phyloP scores from a whole-genome alignment of 2,797 vertebrate genomes.

The Channallabes apus region DNA sequence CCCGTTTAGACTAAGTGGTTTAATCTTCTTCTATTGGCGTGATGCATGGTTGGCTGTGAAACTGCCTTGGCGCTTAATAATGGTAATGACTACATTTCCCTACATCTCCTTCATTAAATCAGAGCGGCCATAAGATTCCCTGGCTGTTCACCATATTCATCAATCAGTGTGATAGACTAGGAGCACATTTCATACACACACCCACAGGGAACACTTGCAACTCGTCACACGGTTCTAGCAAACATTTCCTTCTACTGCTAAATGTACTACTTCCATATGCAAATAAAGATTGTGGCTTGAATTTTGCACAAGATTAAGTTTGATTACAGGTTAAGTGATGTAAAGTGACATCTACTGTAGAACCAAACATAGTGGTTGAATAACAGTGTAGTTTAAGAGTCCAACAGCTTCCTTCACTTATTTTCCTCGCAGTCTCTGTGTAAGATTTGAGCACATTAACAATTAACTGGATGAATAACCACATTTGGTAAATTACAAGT shows the following conservation, averaged over 20 bases:
- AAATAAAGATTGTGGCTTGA: not conserved
- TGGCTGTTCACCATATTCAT: slow-evolving; percentile 40
- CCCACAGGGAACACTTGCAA: slow-evolving; percentile 8
- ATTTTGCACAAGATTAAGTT: not conserved
- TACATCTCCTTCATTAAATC: slow-evolving; percentile 59
- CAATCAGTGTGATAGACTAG: slow-evolving; percentile 34
- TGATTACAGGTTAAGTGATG: not conserved
- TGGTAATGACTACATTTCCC: slow-evolving; percentile 60
- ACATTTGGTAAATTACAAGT: too few relatives aligned
- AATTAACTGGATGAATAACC: too few relatives aligned
- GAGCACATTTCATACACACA: slow-evolving; percentile 31
- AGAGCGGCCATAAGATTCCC: slow-evolving; percentile 49
- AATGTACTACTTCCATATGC: not conserved
- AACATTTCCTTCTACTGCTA: not conserved
- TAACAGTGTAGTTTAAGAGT: not conserved
- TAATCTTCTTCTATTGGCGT: slow-evolving; percentile 52
- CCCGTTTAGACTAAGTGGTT: slow-evolving; percentile 56
- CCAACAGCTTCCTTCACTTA: not conserved
- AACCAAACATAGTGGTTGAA: not conserved
- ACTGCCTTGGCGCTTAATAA: slow-evolving; percentile 57
- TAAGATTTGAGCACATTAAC: not conserved
- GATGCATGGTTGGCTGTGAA: slow-evolving; percentile 58
- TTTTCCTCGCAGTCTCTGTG: not conserved
- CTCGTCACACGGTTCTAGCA: not conserved
- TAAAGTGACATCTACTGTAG: not conserved